Evolutionary conservation across 1,140 invertebrate genomes (phyloP).

Genomic region (Aricia agestis): DNA sequence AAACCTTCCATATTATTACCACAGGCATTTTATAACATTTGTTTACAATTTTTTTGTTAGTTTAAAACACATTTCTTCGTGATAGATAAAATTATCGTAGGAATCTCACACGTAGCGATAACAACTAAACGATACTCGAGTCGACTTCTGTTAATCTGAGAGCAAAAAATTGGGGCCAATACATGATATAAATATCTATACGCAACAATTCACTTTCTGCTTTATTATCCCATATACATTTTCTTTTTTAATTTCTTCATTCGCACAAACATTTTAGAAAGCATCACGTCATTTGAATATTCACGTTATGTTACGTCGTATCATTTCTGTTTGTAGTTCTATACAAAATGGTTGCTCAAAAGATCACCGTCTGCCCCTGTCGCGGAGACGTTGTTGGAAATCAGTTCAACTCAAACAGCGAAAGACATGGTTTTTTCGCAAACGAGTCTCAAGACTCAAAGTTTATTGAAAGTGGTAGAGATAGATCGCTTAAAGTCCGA

Average conservation of each 20-base stretch:
- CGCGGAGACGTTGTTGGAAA: constrained; percentile 69
- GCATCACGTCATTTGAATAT: constrained; percentile 58
- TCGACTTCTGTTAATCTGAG: no score
- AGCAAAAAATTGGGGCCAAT: no score
- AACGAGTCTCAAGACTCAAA: constrained; percentile 67
- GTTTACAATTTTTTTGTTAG: no score
- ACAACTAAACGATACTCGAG: no score
- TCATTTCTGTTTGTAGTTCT: constrained; percentile 76
- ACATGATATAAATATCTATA: no score
- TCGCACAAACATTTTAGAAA: constrained; percentile 11
- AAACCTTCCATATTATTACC: no score
- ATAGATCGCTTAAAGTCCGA: constrained; percentile 69
- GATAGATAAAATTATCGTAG: no score
- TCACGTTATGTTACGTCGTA: constrained; percentile 72
- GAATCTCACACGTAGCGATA: no score
- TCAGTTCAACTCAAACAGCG: constrained; percentile 59
- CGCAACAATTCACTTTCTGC: background rate
- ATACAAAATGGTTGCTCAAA: constrained; percentile 75
- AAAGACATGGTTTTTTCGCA: constrained; percentile 75
- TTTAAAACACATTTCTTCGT: no score
- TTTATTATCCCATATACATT: constrained; percentile 7
- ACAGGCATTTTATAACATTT: no score
- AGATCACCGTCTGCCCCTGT: constrained; percentile 66
- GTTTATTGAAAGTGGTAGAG: constrained; percentile 71
- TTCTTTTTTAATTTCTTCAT: constrained; percentile 15